Evolutionary conservation across 1,140 invertebrate genomes (phyloP), one percentile per base, ranked within the genome.

Genomic region (Formica selysi): DNA sequence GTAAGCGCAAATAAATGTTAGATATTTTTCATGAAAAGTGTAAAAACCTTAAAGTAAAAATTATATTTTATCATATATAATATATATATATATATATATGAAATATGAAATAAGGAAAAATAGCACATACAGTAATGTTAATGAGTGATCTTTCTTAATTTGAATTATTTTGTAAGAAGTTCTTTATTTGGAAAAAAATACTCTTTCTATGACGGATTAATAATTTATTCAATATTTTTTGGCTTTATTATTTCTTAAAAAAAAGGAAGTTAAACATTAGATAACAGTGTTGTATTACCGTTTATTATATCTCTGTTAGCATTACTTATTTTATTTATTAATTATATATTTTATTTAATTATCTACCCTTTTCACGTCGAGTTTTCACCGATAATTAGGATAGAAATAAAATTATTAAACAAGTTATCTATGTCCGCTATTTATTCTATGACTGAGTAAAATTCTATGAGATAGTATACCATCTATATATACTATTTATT

Each of bases 1-100:
- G 79, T 83, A 32, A 61, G 8, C 29, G 54, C 16, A 74, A 83
- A 73, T 54, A 81, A 86, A 84, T 73, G 22, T 41, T 78, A 48
- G 41, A 65, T 78, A 78, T 78, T 78, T 78, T 76, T 76, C 16
- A 64, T 64, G 48, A 78, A 64, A 22, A n/a, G 3, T 59, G 38
- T 29, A 32, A 32, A 76, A 62, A 7, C 44, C 16, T 11, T 32
- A 78, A 26, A 76, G 26, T 29, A 78, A 76, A 57, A 59, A 64
- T 44, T 64, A 78, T 22, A 44, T 76, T 64, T 62, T 44, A 76
- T 32, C 32, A 29, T 29, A 29, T 32, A 32, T 32, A 32, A 32
- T n/a, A 73, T 22, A 22, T 57, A 32, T n/a, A 73, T 22, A 22
- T 57, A 32, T 10, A 71, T 22, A 22, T 22, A 22, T 22, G 22